Conservation (phyloP, 2,113 vertebrate genomes). For the Megalops atlanticus region DNA sequence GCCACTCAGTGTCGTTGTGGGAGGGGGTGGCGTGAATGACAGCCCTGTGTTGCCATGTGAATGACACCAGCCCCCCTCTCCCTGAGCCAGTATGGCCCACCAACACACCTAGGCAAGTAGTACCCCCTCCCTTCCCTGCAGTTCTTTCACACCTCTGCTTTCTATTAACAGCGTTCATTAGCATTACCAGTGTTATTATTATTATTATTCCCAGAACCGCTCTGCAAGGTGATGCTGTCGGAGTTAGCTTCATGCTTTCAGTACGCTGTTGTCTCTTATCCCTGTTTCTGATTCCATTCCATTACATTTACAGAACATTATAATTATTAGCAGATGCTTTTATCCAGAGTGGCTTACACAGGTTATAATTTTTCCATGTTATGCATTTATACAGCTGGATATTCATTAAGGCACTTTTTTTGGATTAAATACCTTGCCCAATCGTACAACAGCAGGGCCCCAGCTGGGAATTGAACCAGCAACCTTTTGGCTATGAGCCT, state of each 20-base stretch:
- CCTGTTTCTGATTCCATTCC: no score
- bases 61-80: constrained; percentile 36
- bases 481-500: background rate
- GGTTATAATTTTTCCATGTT: background rate
- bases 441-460: background rate
- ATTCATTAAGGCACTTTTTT: no score
- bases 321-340: no score
- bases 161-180: constrained; percentile 46
- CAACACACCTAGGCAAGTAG: no score
- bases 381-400: background rate
- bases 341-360: no score
- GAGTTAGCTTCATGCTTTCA: no score
- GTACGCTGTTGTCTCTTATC: no score
- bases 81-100: background rate
- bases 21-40: constrained; percentile 34
- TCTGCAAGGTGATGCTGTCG: no score
- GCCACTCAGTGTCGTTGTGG: constrained; percentile 35
- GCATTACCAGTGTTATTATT: constrained; percentile 53
- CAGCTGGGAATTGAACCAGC: background rate
- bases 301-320: no score
- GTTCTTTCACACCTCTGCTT: constrained; percentile 40
- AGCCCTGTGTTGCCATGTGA: constrained; percentile 43
- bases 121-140: constrained; percentile 26
- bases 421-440: background rate
- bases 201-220: constrained; percentile 43